These are phyloP conservation scores for Ctenoplectra terminalis DNA, from an alignment of 1,140 invertebrate genomes.

Conservation along the genomic window DNA sequence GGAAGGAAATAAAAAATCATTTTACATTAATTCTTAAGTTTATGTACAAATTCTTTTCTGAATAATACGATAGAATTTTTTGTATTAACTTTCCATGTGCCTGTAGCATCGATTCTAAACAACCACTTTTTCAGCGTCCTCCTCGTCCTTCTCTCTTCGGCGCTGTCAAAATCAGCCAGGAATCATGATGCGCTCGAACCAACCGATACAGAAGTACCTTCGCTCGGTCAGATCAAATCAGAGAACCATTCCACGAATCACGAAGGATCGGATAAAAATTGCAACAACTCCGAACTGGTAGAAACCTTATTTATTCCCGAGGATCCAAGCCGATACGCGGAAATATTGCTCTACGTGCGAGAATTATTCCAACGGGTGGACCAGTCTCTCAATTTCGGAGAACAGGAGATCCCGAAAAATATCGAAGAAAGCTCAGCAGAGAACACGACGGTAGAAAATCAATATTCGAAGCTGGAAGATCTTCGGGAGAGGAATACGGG, in stretches of 20 bases:
- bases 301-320: slow-evolving; percentile 35
- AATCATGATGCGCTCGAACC: not conserved
- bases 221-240: too few species aligned
- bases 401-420: not conserved
- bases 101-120: too few species aligned
- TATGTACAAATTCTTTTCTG: too few species aligned
- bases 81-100: too few species aligned
- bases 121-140: slow-evolving; percentile 46
- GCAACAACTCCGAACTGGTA: not conserved
- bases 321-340: slow-evolving; percentile 2
- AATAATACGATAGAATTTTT: too few species aligned
- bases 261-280: too few species aligned
- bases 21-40: too few species aligned
- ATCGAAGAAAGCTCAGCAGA: not conserved
- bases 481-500: not conserved
- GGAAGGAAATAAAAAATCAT: too few species aligned
- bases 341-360: slow-evolving; percentile 1
- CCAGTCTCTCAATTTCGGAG: slow-evolving; percentile 6
- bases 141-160: slow-evolving; percentile 47
- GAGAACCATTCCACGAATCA: not conserved
- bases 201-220: not conserved
- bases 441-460: not conserved
- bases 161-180: not conserved
- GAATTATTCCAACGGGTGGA: slow-evolving; percentile 3
- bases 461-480: not conserved